phyloP scores from a whole-genome alignment of 2,888 invertebrate species.

The Lottia scabra region DNA sequence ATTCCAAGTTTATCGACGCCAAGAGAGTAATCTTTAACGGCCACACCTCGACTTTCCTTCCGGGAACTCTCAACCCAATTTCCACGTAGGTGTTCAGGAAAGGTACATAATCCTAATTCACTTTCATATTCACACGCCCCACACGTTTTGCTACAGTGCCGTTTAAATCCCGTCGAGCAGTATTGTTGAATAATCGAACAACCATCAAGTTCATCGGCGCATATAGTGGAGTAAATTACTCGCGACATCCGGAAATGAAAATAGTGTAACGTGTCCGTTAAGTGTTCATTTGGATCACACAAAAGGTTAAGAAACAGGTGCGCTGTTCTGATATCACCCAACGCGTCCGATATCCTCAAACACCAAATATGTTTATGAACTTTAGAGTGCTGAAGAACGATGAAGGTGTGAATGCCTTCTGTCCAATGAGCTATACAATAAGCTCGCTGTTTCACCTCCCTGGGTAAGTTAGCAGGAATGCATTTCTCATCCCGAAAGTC shows the following conservation, averaged over 20 bases:
- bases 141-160: slow-evolving; percentile 33
- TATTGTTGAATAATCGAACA: slow-evolving; percentile 41
- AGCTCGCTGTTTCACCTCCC: slow-evolving; percentile 34
- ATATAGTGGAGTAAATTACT: slow-evolving; percentile 36
- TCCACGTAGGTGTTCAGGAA: slow-evolving; percentile 47
- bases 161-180: slow-evolving; percentile 33
- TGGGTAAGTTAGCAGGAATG: slow-evolving; percentile 35
- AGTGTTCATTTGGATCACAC: slow-evolving; percentile 41
- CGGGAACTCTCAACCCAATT: slow-evolving; percentile 39
- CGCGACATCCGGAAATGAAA: slow-evolving; percentile 27
- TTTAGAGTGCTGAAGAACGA: slow-evolving; percentile 38
- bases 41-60: slow-evolving; percentile 20
- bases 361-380: slow-evolving; percentile 38
- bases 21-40: slow-evolving; percentile 29
- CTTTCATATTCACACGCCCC: slow-evolving; percentile 28
- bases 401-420: slow-evolving; percentile 42
- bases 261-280: slow-evolving; percentile 26
- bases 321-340: slow-evolving; percentile 39
- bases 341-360: slow-evolving; percentile 42
- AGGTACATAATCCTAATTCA: slow-evolving; percentile 43
- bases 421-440: slow-evolving; percentile 53
- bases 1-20: slow-evolving; percentile 19
- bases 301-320: slow-evolving; percentile 52
- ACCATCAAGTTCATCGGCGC: slow-evolving; percentile 48
- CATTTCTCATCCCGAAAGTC: slow-evolving; percentile 49